Percentiles rank a stretch among this genome's conserved stretches.
Conservation (phyloP, 2,797 vertebrate genomes). For the Onychomys torridus region DNA sequence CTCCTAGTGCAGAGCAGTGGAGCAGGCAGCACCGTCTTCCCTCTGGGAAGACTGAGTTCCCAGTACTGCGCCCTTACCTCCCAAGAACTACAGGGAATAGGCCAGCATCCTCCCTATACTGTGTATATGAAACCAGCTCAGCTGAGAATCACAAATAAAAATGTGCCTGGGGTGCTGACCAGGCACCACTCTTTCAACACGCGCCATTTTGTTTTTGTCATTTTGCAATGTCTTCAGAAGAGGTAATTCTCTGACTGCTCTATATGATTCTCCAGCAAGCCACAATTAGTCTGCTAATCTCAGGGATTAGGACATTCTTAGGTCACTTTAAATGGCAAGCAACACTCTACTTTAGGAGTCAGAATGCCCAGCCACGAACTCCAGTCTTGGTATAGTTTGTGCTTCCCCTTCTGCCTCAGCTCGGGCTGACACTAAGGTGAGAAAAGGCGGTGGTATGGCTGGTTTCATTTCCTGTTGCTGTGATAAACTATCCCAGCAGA, state of each 20-base stretch:
- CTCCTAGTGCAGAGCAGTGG: not conserved
- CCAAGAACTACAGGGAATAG: not conserved
- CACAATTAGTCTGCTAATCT: not conserved
- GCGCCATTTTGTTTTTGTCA: slow-evolving; percentile 40
- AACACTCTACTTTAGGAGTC: slow-evolving; percentile 39
- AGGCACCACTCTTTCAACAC: not conserved
- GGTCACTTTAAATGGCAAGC: slow-evolving; percentile 41
- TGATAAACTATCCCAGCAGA: not conserved
- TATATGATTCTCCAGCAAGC: not conserved
- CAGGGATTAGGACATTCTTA: not conserved
- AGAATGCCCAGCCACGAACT: slow-evolving; percentile 1
- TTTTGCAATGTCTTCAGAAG: not conserved
- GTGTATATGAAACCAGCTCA: not conserved
- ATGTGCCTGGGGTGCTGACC: not conserved
- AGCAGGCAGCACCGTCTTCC: not conserved
- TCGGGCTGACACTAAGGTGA: not conserved
- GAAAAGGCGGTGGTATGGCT: not conserved
- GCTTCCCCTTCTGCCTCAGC: not conserved
- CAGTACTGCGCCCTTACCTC: not conserved
- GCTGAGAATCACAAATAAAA: not conserved
- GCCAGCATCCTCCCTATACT: not conserved
- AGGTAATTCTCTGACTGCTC: not conserved
- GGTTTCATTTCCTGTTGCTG: not conserved
- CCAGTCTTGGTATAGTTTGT: not conserved
- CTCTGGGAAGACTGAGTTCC: not conserved